phyloP scores from a whole-genome alignment of 2,113 vertebrate species.

The Nansenia antarctica region DNA sequence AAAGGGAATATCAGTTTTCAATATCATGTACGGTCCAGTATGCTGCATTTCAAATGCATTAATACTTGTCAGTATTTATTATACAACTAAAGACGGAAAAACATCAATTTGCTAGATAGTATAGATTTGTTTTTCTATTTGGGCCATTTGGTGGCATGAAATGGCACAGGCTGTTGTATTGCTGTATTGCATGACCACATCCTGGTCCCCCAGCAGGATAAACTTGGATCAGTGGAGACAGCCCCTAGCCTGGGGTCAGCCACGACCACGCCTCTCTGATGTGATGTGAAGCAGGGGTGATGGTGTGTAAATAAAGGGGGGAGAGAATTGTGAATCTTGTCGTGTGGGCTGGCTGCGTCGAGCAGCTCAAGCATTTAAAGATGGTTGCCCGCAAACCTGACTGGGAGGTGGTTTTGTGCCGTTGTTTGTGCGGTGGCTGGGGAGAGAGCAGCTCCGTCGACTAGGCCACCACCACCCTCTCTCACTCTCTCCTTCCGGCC shows the following conservation, averaged over 20 bases:
- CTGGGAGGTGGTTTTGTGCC: slow-evolving; percentile 76
- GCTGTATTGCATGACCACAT: slow-evolving; percentile 70
- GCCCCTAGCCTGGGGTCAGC: slow-evolving; percentile 87
- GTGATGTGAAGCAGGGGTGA: slow-evolving; percentile 90
- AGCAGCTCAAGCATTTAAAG: slow-evolving; percentile 91
- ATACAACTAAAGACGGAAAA: no score
- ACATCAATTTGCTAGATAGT: neutral
- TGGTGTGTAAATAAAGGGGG: slow-evolving; percentile 94
- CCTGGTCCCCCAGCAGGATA: slow-evolving; percentile 76
- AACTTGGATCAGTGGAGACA: slow-evolving; percentile 91
- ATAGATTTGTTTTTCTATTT: slow-evolving; percentile 50
- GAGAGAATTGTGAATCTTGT: slow-evolving; percentile 87
- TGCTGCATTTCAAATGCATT: neutral
- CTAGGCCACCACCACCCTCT: slow-evolving; percentile 48
- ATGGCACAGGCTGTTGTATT: slow-evolving; percentile 50
- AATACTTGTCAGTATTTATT: neutral
- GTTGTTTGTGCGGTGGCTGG: slow-evolving; percentile 41
- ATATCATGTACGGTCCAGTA: neutral
- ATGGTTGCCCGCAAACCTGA: slow-evolving; percentile 88
- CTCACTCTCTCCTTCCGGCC: slow-evolving; percentile 58
- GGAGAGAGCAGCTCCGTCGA: slow-evolving; percentile 61
- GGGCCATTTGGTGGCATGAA: slow-evolving; percentile 69
- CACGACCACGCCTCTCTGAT: slow-evolving; percentile 78
- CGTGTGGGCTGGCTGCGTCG: slow-evolving; percentile 79
- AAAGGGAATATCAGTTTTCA: neutral